Conservation (phyloP, 2,113 vertebrate genomes). For the Donacobius atricapilla region DNA sequence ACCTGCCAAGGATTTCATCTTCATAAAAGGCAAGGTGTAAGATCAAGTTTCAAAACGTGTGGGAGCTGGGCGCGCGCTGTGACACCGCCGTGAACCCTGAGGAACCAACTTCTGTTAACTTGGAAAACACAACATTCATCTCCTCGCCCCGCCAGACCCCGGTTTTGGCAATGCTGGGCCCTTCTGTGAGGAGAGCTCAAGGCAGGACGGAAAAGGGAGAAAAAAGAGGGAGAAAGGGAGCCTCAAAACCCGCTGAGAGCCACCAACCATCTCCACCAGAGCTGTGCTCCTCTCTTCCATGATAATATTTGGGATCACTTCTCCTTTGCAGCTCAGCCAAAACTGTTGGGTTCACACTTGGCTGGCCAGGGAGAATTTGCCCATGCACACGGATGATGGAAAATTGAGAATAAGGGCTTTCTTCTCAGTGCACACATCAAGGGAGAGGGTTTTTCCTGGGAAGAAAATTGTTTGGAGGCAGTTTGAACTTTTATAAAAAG, state of each 20-base stretch:
- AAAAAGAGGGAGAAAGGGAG: not conserved
- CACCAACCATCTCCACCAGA: not conserved
- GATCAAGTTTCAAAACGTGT: constrained; percentile 65
- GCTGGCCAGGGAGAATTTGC: constrained; percentile 51
- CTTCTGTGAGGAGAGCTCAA: not conserved
- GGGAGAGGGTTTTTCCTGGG: not conserved
- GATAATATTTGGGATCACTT: not conserved
- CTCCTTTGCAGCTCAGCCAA: not conserved
- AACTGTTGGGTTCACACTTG: constrained; percentile 22
- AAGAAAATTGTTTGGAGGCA: not conserved
- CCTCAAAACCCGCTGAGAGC: not conserved
- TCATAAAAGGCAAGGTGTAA: constrained; percentile 62
- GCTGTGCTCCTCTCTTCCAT: not conserved
- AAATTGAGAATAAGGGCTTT: constrained; percentile 45
- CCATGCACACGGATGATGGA: not conserved
- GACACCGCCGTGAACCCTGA: constrained; percentile 60
- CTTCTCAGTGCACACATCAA: not conserved
- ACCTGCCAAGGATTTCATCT: constrained; percentile 69
- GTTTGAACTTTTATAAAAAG: constrained; percentile 1
- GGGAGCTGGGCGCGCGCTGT: not conserved
- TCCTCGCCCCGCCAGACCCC: not conserved
- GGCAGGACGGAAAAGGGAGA: not conserved
- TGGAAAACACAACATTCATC: constrained; percentile 59
- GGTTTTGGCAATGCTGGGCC: not conserved
- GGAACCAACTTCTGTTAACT: constrained; percentile 55